phyloP scores from a whole-genome alignment of 2,888 invertebrate genomes.

The Bimastos eiseni region DNA sequence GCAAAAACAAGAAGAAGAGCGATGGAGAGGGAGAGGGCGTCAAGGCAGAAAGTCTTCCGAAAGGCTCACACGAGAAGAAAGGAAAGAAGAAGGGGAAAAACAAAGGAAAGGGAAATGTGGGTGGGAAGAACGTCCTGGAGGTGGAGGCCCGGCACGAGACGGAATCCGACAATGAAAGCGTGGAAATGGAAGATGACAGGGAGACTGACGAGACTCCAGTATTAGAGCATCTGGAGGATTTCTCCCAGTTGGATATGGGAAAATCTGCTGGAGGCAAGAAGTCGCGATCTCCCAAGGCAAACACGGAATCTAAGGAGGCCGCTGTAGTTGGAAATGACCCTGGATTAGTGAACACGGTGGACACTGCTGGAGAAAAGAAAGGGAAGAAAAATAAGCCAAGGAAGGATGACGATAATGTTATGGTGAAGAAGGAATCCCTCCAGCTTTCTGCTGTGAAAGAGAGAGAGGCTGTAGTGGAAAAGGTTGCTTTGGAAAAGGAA shows the following conservation, averaged over 20 bases:
- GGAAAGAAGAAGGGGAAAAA: slow-evolving; percentile 28
- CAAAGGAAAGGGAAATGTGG: neutral
- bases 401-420: neutral
- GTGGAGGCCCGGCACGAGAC: neutral
- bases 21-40: neutral
- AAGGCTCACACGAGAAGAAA: neutral
- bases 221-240: neutral
- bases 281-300: neutral
- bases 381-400: neutral
- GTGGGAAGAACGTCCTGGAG: neutral
- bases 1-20: slow-evolving; percentile 9
- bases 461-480: neutral
- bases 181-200: neutral
- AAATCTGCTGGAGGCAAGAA: neutral
- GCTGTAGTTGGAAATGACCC: neutral
- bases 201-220: neutral
- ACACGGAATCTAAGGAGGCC: neutral
- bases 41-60: neutral
- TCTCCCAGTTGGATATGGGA: neutral
- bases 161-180: slow-evolving; percentile 16
- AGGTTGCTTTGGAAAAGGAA: neutral
- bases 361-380: neutral
- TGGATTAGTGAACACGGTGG: neutral
- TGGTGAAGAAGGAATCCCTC: neutral
- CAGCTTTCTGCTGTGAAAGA: neutral